Evolutionary conservation across 2,113 vertebrate genomes (phyloP).

Genomic region (Pterophyllum scalare): DNA sequence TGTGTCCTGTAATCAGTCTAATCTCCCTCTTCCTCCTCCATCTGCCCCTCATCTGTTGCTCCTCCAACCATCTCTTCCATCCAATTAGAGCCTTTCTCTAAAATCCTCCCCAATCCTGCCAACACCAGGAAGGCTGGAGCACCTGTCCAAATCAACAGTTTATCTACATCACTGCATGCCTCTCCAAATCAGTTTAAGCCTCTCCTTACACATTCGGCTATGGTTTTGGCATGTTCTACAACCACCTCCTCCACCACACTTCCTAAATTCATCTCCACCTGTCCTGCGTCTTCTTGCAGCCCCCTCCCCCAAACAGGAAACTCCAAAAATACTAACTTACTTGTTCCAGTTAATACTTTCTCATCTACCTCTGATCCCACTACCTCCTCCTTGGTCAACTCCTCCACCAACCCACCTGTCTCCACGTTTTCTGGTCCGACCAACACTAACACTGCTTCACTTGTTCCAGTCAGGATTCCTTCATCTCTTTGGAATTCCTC

Average conservation of each 20-base stretch:
- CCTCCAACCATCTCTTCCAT: background rate
- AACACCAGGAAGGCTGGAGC: background rate
- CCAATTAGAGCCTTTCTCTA: background rate
- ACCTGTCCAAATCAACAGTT: background rate
- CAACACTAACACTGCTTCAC: background rate
- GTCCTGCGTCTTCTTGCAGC: background rate
- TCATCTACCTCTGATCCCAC: background rate
- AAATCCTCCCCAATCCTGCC: too few relatives aligned
- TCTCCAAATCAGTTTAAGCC: background rate
- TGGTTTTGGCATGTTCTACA: background rate
- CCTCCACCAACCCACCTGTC: background rate
- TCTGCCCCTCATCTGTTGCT: background rate
- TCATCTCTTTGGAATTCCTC: background rate
- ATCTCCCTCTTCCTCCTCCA: background rate
- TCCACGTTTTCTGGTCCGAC: background rate
- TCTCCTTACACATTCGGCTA: background rate
- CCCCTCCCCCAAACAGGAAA: background rate
- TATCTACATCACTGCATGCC: background rate
- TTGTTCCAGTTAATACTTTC: accelerated
- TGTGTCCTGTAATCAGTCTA: background rate
- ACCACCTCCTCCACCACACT: background rate
- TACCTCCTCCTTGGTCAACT: accelerated
- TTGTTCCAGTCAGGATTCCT: background rate
- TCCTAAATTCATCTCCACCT: background rate
- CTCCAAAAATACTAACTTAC: background rate